These are phyloP conservation scores for Galeopsomyia nigrocyanea DNA, from an alignment of 2,888 invertebrate species.

Conservation along the genomic window DNA sequence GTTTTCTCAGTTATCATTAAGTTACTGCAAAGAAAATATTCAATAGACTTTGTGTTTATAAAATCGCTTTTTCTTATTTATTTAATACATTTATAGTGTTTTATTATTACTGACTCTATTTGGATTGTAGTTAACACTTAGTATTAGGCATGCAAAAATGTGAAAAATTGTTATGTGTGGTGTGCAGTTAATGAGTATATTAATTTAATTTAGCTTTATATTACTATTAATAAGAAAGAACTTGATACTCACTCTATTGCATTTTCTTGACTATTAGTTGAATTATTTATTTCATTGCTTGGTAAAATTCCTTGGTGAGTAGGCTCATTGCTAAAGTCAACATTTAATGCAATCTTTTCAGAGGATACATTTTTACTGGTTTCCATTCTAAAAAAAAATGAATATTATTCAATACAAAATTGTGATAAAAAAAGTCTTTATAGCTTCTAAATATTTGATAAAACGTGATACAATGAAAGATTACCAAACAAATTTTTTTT, in stretches of 20 bases:
- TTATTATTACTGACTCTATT: no score
- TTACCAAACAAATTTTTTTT: no score
- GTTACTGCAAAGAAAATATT: slow-evolving; percentile 35
- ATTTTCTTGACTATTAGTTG: slow-evolving; percentile 15
- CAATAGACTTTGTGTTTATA: no score
- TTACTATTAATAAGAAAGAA: not conserved
- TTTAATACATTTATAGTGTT: no score
- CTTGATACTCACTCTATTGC: slow-evolving; percentile 24
- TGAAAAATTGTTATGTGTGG: slow-evolving; percentile 21
- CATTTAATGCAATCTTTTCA: slow-evolving; percentile 15
- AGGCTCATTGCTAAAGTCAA: not conserved
- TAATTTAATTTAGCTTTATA: slow-evolving; percentile 6
- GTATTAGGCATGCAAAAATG: slow-evolving; percentile 26
- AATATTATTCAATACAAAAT: not conserved
- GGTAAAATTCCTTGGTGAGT: no score
- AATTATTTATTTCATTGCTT: not conserved
- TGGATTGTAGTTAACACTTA: not conserved
- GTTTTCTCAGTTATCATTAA: slow-evolving; percentile 17
- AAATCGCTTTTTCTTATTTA: no score
- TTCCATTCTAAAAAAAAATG: slow-evolving; percentile 36
- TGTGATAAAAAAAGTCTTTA: no score
- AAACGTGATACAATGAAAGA: no score
- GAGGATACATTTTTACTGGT: not conserved
- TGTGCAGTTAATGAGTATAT: not conserved
- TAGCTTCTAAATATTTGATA: no score